Percentiles rank a stretch among this genome's conserved stretches.
Conservation (phyloP, 2,797 vertebrate species). For the Neosilurus mollespiculum region DNA sequence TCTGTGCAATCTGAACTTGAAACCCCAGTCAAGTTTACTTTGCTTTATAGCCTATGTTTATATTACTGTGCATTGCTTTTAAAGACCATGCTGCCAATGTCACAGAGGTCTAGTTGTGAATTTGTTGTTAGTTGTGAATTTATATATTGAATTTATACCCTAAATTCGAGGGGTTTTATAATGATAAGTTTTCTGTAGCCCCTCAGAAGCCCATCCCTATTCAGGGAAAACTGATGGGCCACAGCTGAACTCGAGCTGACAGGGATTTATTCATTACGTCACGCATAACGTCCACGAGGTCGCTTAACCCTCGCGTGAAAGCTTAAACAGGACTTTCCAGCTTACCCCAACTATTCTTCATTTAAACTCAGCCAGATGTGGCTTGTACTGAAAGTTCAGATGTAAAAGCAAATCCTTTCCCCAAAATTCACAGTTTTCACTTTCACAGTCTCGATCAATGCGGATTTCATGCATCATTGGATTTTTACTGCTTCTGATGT, state of each 20-base stretch:
- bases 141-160: not conserved
- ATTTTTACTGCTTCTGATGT: too few relatives aligned
- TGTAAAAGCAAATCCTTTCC: not conserved
- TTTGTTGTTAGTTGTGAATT: not conserved
- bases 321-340: not conserved
- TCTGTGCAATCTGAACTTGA: not conserved
- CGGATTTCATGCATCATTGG: not conserved
- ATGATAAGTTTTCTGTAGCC: not conserved
- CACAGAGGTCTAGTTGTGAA: not conserved
- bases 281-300: constrained; percentile 26
- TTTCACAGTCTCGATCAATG: not conserved
- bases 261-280: constrained; percentile 34
- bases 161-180: not conserved
- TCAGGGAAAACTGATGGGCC: constrained; percentile 20
- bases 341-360: not conserved
- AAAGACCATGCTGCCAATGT: not conserved
- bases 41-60: not conserved
- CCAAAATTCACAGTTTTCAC: not conserved
- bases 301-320: constrained; percentile 1
- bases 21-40: not conserved
- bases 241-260: constrained; percentile 30
- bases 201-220: constrained; percentile 6
- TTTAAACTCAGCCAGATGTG: not conserved
- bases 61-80: not conserved
- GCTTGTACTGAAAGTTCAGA: not conserved